Conservation (phyloP, 2,113 vertebrate genomes). For the Zapus hudsonius region DNA sequence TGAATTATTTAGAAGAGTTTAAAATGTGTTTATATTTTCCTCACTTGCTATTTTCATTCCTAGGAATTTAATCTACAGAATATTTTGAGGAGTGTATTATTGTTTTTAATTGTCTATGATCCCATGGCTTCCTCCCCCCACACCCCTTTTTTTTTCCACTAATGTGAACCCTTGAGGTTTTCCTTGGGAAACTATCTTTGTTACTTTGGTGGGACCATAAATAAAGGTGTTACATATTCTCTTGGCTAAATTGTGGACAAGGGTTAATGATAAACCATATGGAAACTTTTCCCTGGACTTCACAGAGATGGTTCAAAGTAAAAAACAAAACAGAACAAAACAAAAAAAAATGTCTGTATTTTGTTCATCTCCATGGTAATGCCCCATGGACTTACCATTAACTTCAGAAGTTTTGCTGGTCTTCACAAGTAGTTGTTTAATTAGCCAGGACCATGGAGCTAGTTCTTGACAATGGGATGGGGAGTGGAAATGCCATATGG, state of each 20-base stretch:
- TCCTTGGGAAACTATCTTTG: neutral
- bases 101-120: neutral
- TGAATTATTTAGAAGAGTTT: constrained; percentile 32
- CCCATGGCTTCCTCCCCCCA: neutral
- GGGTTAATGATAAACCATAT: neutral
- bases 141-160: neutral
- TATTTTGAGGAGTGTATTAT: neutral
- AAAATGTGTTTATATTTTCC: neutral
- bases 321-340: no score
- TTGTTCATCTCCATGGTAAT: neutral
- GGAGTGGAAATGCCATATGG: neutral
- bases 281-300: neutral
- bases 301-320: neutral
- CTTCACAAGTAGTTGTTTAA: neutral
- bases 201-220: neutral
- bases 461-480: neutral
- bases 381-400: neutral
- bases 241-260: neutral
- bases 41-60: constrained; percentile 16
- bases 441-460: neutral
- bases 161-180: neutral
- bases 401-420: no score
- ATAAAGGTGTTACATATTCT: neutral
- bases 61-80: constrained; percentile 24
- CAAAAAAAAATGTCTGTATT: neutral